phyloP scores from a whole-genome alignment of 2,888 invertebrate genomes.

The Pimpla rufipes region DNA sequence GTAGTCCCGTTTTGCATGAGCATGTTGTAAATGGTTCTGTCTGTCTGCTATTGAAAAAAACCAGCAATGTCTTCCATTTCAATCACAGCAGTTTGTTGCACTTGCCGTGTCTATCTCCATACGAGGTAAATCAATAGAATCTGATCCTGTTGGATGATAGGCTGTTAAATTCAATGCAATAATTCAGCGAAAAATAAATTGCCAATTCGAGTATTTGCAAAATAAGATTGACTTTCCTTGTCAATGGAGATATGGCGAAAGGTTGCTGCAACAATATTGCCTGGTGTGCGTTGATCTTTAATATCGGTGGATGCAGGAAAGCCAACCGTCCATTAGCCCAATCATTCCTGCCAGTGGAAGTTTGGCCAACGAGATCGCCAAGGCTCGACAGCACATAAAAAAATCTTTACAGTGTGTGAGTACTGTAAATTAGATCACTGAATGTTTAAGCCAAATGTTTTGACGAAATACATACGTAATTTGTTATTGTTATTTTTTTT shows the following conservation, averaged over 20 bases:
- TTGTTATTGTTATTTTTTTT: constrained; percentile 1
- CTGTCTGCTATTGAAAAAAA: constrained; percentile 21
- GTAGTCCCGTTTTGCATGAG: constrained; percentile 23
- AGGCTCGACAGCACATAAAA: constrained; percentile 94
- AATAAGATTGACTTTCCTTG: neutral
- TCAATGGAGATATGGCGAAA: constrained; percentile 70
- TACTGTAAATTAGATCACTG: constrained; percentile 79
- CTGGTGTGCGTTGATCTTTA: constrained; percentile 80
- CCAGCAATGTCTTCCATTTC: neutral
- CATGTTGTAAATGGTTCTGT: constrained; percentile 49
- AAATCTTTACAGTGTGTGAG: constrained; percentile 86
- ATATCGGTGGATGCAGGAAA: constrained; percentile 82
- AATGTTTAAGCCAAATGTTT: constrained; percentile 21
- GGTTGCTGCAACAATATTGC: constrained; percentile 71
- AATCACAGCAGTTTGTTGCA: constrained; percentile 51
- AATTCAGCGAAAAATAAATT: constrained; percentile 25
- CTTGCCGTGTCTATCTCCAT: constrained; percentile 70
- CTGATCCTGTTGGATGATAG: neutral
- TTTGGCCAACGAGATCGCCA: constrained; percentile 94
- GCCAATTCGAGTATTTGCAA: neutral
- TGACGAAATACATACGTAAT: neutral
- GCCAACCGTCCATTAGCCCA: constrained; percentile 79
- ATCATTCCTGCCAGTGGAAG: constrained; percentile 81
- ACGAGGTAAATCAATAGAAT: constrained; percentile 22
- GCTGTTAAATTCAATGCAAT: constrained; percentile 23